A percentile compares a stretch with the other conserved stretches of the same genome.
Conservation (phyloP, 92 coral and sea anemone genomes). For the Palythoa heliodiscus region DNA sequence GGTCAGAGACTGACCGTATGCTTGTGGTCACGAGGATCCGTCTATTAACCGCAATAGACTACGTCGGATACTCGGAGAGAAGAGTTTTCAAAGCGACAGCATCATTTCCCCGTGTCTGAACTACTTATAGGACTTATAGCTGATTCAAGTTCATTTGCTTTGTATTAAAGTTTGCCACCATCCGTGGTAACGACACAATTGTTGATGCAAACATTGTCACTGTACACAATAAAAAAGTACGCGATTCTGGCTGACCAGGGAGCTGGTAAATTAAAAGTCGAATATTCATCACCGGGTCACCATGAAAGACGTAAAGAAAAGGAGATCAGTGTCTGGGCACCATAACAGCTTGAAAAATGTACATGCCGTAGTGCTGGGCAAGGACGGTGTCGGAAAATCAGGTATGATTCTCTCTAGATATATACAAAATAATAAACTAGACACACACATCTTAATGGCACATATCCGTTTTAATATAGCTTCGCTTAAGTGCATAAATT, state of each 20-base stretch:
- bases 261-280: background rate
- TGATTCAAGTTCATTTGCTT: background rate
- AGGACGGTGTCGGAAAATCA: constrained; percentile 89
- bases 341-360: constrained; percentile 65
- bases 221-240: background rate
- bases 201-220: background rate
- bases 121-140: background rate
- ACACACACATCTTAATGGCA: constrained; percentile 9
- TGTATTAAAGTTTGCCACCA: background rate
- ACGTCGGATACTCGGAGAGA: background rate
- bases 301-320: constrained; percentile 49
- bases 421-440: background rate
- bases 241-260: background rate
- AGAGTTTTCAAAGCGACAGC: background rate
- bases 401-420: constrained; percentile 43
- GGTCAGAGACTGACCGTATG: background rate
- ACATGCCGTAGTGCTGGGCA: constrained; percentile 83
- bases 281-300: background rate
- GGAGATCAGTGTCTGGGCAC: constrained; percentile 53
- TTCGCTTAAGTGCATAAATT: background rate
- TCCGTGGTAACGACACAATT: background rate
- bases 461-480: constrained; percentile 7
- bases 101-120: background rate
- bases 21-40: background rate
- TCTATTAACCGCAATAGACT: background rate